These are phyloP conservation scores for Fregetta grallaria DNA, from an alignment of 2,113 vertebrate genomes.

Conservation along the genomic window DNA sequence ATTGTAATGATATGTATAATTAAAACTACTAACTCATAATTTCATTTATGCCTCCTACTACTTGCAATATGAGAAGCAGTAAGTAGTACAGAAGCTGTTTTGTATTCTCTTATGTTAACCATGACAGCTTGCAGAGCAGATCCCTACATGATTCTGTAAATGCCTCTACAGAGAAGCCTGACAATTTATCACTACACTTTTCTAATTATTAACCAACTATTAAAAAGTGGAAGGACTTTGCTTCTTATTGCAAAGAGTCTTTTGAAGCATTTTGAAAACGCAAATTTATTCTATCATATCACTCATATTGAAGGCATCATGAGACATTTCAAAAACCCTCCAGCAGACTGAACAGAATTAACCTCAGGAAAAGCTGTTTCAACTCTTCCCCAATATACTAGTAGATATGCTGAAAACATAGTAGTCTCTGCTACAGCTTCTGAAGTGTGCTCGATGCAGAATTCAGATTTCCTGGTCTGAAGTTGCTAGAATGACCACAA, in stretches of 20 bases:
- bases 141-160: background rate
- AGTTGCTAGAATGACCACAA: background rate
- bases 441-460: background rate
- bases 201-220: background rate
- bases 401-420: background rate
- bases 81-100: background rate
- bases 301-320: background rate
- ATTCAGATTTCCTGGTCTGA: background rate
- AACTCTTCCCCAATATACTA: background rate
- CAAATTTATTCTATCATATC: background rate
- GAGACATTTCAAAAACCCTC: background rate
- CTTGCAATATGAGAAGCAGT: background rate
- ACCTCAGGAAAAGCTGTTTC: background rate
- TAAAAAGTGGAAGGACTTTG: background rate
- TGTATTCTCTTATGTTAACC: background rate
- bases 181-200: conserved; percentile 3
- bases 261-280: background rate
- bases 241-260: background rate
- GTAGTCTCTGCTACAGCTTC: background rate
- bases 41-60: conserved; percentile 31
- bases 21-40: background rate
- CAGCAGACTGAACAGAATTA: background rate
- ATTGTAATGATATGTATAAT: background rate
- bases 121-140: background rate
- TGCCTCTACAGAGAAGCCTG: background rate